Conservation (phyloP, 2,113 vertebrate species). For the Sula dactylatra region DNA sequence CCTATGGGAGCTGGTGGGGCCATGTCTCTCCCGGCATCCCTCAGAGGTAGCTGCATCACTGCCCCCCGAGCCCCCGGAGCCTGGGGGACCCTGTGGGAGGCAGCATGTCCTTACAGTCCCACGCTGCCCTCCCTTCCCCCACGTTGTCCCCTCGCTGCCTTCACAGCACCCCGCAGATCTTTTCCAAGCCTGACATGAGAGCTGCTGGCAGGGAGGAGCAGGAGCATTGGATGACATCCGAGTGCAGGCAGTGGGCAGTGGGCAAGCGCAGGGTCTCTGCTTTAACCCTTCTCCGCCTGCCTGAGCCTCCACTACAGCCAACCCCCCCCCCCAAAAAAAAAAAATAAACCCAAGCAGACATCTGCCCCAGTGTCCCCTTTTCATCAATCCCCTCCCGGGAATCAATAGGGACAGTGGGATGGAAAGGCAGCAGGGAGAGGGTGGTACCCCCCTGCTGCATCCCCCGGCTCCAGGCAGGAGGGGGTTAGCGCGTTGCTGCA, state of each 20-base stretch:
- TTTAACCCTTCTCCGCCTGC: not conserved
- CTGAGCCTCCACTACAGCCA: not conserved
- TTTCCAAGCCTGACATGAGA: constrained; percentile 8
- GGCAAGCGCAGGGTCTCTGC: not conserved
- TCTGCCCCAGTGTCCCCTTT: not conserved
- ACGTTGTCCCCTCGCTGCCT: not conserved
- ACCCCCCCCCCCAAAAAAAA: not conserved
- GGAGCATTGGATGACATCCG: not conserved
- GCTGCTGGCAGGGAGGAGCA: constrained; percentile 18
- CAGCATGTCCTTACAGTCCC: not conserved
- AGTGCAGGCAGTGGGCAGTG: constrained; percentile 5
- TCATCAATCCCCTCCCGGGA: not conserved
- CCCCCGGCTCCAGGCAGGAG: not conserved
- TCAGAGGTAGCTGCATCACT: fast-evolving
- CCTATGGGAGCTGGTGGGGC: fast-evolving
- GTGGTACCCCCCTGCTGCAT: not conserved
- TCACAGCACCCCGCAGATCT: not conserved
- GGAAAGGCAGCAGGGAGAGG: not conserved
- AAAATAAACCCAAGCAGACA: not conserved
- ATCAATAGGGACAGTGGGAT: not conserved
- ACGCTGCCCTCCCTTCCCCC: not conserved
- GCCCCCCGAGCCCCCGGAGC: fast-evolving
- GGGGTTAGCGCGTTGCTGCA: constrained; percentile 2
- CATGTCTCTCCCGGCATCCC: not conserved
- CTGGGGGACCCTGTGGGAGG: fast-evolving